Conservation (phyloP, 2,888 invertebrate species). For the Ophonus ardosiacus region DNA sequence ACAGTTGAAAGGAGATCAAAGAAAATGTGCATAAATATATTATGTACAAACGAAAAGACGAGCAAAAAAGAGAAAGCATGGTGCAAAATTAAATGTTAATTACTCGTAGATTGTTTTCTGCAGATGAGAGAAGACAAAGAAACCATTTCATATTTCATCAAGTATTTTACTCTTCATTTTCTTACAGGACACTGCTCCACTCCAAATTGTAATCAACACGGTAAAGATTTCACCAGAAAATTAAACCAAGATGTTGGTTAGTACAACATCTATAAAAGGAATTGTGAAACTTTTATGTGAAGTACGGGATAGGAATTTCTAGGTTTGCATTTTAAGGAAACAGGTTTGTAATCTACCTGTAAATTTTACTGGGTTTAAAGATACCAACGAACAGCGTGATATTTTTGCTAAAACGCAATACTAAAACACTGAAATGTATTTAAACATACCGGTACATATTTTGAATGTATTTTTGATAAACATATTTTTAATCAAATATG, state of each 20-base stretch:
- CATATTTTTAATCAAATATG: too few relatives aligned
- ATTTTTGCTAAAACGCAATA: too few relatives aligned
- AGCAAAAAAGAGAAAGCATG: slow-evolving; percentile 15
- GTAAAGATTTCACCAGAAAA: not conserved
- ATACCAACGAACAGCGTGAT: too few relatives aligned
- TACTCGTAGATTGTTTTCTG: slow-evolving; percentile 32
- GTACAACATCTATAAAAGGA: not conserved
- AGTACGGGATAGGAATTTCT: not conserved
- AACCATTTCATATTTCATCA: slow-evolving; percentile 36
- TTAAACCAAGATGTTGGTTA: not conserved
- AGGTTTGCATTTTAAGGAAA: too few relatives aligned
- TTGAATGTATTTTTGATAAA: too few relatives aligned
- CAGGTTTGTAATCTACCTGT: too few relatives aligned
- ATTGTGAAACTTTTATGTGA: not conserved
- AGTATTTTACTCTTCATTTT: slow-evolving; percentile 31
- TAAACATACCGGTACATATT: too few relatives aligned
- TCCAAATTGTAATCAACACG: slow-evolving; percentile 23
- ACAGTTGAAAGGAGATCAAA: slow-evolving; percentile 33
- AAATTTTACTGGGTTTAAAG: too few relatives aligned
- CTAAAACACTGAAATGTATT: too few relatives aligned
- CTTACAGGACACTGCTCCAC: not conserved
- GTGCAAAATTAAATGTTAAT: slow-evolving; percentile 47
- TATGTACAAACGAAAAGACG: slow-evolving; percentile 38
- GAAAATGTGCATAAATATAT: slow-evolving; percentile 37
- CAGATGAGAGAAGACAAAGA: slow-evolving; percentile 29